Evolutionary conservation across 2,797 vertebrate genomes (phyloP), one percentile per base, ranked within the genome.

Genomic region (Gouania willdenowi): DNA sequence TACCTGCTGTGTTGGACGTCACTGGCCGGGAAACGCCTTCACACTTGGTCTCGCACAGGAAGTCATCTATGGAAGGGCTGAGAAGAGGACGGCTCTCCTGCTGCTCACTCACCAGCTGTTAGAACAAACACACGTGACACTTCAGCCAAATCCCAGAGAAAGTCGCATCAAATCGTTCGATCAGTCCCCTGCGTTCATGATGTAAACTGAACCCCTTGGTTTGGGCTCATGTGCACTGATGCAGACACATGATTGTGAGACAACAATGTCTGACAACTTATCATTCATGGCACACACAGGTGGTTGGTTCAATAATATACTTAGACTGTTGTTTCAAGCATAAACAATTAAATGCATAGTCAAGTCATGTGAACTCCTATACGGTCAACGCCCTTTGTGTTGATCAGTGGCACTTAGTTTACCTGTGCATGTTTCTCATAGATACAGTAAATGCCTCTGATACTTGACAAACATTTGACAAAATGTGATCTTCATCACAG

Each of bases 41-140:
- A 39, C 94, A 91, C 86, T 98, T 98, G 65, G 94, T 92, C 86
- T 99, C 97, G 50, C 92, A 95, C 72, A 98, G 93, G 84, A 99
- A 99, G 88, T 99, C 95, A 21, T 98, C 97, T 43, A 99, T 98
- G 71, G 95, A 99, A 34, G 97, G 97, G 55, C 97, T 99, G 65
- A 99, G 88, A 56, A 99, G 94, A 26, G 97, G 97, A 60, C 97
- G 91, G 82, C 95, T 98, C 81, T 99, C 97, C 87, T 99, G 97
- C 75, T 97, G 97, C 80, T 98, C 97, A 60, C 92, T 93, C 90
- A 96, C 94, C 91, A 98, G 88, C 97, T 99, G 91, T 25, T 90
- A 86, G 85, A 48, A 81, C 77, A 91, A 82, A 69, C 44, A 80
- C 74, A 80, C 18, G 57, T 54, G 68, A 81, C 29, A 23, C 47